Base-by-base conservation (phyloP, 2,113 vertebrate genomes). In the Psephotus haematonotus region DNA sequence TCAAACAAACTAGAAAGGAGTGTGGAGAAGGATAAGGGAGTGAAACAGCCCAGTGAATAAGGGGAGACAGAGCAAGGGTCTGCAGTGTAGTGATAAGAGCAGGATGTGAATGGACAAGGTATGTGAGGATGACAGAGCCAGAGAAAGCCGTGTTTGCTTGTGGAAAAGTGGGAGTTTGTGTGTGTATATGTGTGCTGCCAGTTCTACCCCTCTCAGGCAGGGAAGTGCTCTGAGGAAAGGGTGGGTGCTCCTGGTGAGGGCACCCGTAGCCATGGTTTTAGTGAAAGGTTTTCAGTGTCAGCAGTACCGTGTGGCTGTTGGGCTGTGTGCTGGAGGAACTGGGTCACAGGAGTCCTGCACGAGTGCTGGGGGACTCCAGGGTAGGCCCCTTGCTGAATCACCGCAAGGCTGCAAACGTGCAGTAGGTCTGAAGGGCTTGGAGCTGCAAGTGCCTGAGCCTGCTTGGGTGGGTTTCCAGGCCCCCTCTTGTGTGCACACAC, bases 301-400 rank as follows among this genome's bases (percentile, higher is more conserved):
- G 25, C 39, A 35, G 29, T 5, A 15, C 6, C 0, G 0, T 5
- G 53, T 16, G 39, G 59, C 63, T 62, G 41, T 24, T 50, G 69
- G 37, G 7, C 37, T 55, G 25, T 4, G 39, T 55, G 77, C 53
- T 24, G 28, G 33, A 17, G 55, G 19, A 72, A n/a, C 9, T 22
- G 15, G 76, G 46, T 39, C 20, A 7, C 25, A 39, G 71, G 29
- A 60, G 22, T 52, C 39, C 68, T 39, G 77, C 2, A 0, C 2
- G 16, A n/a, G 52, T 39, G 2, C 6, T 7, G 80, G 57, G 29
- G 6, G 0, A 0, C 11, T 63, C 55, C 8, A 7, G 49, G 62
- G 72, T 33, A 63, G 13, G 27, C 46, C 29, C 28, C 55, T 35
- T 24, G 47, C 43, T 29, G 47, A 20, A 81, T 55, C 72, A 23